Conservation (phyloP, 2,888 invertebrate species). For the Hirtodrosophila cameraria region DNA sequence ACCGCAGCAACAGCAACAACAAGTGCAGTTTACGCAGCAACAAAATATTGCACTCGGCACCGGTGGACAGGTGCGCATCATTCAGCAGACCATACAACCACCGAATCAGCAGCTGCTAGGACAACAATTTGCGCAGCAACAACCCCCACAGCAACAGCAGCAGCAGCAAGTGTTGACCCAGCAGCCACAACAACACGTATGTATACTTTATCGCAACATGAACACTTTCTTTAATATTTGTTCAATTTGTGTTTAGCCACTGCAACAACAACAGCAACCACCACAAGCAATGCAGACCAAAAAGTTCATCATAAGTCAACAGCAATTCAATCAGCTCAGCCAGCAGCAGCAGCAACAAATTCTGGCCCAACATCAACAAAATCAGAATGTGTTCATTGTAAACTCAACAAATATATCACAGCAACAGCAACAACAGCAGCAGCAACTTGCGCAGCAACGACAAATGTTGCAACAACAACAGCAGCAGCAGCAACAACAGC, state of each 20-base stretch:
- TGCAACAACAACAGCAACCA: conserved; percentile 63
- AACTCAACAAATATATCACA: conserved; percentile 81
- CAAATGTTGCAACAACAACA: conserved; percentile 59
- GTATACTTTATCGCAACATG: not conserved
- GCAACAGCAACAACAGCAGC: conserved; percentile 78
- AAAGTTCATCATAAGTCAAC: conserved; percentile 86
- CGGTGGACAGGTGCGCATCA: conserved; percentile 67
- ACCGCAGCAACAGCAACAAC: conserved; percentile 69
- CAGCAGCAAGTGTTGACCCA: conserved; percentile 56
- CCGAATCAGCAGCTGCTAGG: conserved; percentile 43
- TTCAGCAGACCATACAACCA: conserved; percentile 73
- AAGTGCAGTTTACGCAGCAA: conserved; percentile 74
- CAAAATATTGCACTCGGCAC: conserved; percentile 61
- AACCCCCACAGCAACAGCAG: conserved; percentile 28
- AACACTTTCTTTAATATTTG: not conserved
- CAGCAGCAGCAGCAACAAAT: conserved; percentile 86
- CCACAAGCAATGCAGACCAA: conserved; percentile 74
- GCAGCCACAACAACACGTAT: conserved; percentile 61
- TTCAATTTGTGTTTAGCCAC: conserved; percentile 25
- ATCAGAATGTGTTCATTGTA: conserved; percentile 84
- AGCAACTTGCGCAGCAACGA: conserved; percentile 68
- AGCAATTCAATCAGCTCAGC: conserved; percentile 87
- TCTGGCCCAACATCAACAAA: conserved; percentile 84
- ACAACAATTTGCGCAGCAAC: conserved; percentile 44
- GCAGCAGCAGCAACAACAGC: conserved; percentile 72